Percentiles rank a stretch among this genome's conserved stretches.
phyloP scores from a whole-genome alignment of 2,113 vertebrate genomes.

The Tragulus kanchil region DNA sequence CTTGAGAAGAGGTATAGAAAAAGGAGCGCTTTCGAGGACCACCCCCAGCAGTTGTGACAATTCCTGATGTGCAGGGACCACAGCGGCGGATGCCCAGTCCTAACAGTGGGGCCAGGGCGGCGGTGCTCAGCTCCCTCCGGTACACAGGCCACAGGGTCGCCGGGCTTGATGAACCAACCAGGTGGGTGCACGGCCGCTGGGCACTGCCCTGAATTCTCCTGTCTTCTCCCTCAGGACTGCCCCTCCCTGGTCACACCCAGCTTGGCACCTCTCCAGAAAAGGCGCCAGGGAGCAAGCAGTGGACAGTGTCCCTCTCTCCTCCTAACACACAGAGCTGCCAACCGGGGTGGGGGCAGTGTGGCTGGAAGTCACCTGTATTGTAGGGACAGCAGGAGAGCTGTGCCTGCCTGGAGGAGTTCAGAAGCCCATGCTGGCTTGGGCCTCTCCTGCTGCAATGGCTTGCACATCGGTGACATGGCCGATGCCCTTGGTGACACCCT shows the following conservation, averaged over 20 bases:
- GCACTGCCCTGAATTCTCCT: constrained; percentile 49
- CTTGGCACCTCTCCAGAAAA: constrained; percentile 54
- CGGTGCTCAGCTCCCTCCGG: constrained; percentile 23
- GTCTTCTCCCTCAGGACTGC: constrained; percentile 62
- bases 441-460: constrained; percentile 90
- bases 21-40: constrained; percentile 64
- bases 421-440: constrained; percentile 86
- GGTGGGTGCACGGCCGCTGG: constrained; percentile 24
- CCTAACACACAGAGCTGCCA: constrained; percentile 75
- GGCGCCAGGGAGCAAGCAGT: constrained; percentile 28
- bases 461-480: constrained; percentile 97
- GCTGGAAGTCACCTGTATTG: constrained; percentile 79
- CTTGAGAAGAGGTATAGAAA: constrained; percentile 80
- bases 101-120: background rate
- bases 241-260: constrained; percentile 63
- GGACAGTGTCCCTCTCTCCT: constrained; percentile 57
- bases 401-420: constrained; percentile 81
- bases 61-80: constrained; percentile 71
- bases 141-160: background rate
- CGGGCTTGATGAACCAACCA: constrained; percentile 38
- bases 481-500: constrained; percentile 98
- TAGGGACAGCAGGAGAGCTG: constrained; percentile 75
- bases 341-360: constrained; percentile 60
- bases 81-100: background rate
- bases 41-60: constrained; percentile 46